Evolutionary conservation across 2,888 invertebrate species (phyloP), one percentile per base, ranked within the genome.

Genomic region (Byasa hedistus): DNA sequence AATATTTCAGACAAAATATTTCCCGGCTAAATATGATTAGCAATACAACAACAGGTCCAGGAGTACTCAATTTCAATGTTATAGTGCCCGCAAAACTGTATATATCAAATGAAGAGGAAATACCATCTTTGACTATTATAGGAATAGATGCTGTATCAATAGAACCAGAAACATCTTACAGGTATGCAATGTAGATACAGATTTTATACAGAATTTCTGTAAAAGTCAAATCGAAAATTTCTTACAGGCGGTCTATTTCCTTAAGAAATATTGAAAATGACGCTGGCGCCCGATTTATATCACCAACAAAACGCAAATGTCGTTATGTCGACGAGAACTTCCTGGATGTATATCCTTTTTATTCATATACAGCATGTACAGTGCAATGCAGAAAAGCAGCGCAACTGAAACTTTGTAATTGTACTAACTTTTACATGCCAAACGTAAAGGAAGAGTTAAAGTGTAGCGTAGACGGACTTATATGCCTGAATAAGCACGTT

Each of bases 341-440:
- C 51, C 70, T 91, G 59, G 76, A 89, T 52, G 93, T 95, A 0
- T 94, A 95, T 78, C 85, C 86, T 0, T 91, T 93, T 77, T 96
- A 96, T 74, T 96, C 96, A 60, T 91, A 91, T 72, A 94, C 94
- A 44, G 95, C 95, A 0, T 96, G 96, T 76, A 93, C 94, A 8
- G 94, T 95, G 0, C 95, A 96, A 75, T 96, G 96, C 74, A 92
- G 95, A 61, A 95, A 94, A 80, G 90, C 94, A 64, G 94, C 94
- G 0, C 95, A 95, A 76, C 72, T 95, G 19, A 80, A 86, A 54
- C 79, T 93, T 10, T 96, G 96, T 77, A 94, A 94, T 72, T 96
- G 96, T 80, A 93, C 94, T 2, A 95, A 94, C 74, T 95, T 95
- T 78, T 90, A 95, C 66, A 94, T 95, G 85, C 95, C 95, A 0